These are phyloP conservation scores for Lasioglossum baleicum DNA, from an alignment of 1,140 invertebrate genomes.

Conservation along the genomic window DNA sequence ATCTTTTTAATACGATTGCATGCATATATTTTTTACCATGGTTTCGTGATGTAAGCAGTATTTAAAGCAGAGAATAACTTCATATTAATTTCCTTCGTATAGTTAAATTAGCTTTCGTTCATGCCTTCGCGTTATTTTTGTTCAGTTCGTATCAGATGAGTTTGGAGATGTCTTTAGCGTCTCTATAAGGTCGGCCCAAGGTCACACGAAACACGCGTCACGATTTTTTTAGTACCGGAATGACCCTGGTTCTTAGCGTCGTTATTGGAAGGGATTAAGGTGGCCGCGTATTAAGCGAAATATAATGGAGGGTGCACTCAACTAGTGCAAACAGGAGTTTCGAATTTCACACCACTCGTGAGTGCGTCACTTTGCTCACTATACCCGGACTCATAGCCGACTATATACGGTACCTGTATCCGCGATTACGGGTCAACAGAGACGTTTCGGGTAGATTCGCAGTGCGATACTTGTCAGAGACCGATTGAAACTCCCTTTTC, in stretches of 20 bases:
- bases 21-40: too few relatives aligned
- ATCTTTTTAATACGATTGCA: too few relatives aligned
- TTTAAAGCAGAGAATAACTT: too few relatives aligned
- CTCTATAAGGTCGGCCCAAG: background rate
- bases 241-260: background rate
- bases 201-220: background rate
- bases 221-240: background rate
- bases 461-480: constrained; percentile 41
- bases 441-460: constrained; percentile 40
- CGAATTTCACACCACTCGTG: background rate
- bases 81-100: too few relatives aligned
- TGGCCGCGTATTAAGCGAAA: too few relatives aligned
- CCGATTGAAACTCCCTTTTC: constrained; percentile 42
- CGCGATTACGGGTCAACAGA: constrained; percentile 49
- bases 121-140: too few relatives aligned
- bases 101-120: too few relatives aligned
- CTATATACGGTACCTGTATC: constrained; percentile 42
- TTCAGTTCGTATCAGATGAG: too few relatives aligned
- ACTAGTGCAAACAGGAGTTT: background rate
- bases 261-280: too few relatives aligned
- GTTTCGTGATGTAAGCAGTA: too few relatives aligned
- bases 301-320: background rate
- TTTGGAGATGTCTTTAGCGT: background rate
- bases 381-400: background rate
- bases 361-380: background rate